phyloP scores from a whole-genome alignment of 2,113 vertebrate species.

The Thalassarche chlororhynchos region DNA sequence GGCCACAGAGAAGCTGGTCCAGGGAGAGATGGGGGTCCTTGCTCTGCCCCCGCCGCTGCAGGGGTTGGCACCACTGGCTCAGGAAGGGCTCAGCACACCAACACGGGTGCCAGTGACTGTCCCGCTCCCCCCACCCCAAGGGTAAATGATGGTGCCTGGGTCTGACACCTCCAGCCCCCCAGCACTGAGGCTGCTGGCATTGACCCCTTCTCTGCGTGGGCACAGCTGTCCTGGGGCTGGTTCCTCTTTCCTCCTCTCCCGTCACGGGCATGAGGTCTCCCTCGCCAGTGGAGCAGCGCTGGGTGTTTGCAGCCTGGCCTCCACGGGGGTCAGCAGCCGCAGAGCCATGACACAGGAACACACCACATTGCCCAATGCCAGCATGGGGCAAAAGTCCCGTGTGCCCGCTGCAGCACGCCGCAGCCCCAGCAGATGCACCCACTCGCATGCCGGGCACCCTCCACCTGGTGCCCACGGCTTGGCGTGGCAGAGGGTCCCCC shows the following conservation, averaged over 20 bases:
- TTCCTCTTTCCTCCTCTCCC: neutral
- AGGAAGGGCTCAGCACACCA: neutral
- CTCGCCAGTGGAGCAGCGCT: fast-evolving
- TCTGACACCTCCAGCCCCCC: neutral
- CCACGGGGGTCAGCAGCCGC: neutral
- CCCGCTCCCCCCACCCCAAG: neutral
- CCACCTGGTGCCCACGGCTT: neutral
- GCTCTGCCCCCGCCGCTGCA: neutral
- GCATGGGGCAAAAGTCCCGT: neutral
- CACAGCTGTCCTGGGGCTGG: fast-evolving
- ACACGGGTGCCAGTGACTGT: fast-evolving
- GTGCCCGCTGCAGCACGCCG: fast-evolving
- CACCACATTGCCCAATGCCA: fast-evolving
- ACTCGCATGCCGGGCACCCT: fast-evolving
- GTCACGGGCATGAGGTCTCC: fast-evolving
- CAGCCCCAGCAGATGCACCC: neutral
- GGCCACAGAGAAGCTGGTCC: no score
- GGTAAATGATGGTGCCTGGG: neutral
- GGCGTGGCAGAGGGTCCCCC: fast-evolving
- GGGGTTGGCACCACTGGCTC: neutral
- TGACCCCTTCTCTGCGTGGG: fast-evolving
- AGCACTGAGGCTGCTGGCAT: neutral
- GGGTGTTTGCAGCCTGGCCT: neutral
- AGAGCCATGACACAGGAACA: neutral
- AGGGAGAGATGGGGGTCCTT: fast-evolving